Conservation (phyloP, 2,888 invertebrate genomes). For the Epistrophe eligans region DNA sequence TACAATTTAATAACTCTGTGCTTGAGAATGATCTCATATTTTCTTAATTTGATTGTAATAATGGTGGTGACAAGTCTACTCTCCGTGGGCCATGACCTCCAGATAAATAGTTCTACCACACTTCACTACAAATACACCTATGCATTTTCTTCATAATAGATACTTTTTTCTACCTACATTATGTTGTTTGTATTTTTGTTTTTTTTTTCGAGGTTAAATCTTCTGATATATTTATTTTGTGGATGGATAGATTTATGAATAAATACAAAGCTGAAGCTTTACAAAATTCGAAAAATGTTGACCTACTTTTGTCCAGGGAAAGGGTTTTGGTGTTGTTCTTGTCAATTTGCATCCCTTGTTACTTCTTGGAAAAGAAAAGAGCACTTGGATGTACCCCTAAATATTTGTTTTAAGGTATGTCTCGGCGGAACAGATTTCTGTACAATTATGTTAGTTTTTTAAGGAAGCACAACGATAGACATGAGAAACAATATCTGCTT, state of each 20-base stretch:
- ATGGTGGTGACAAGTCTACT: conserved; percentile 22
- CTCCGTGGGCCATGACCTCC: conserved; percentile 54
- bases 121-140: background rate
- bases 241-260: conserved; percentile 16
- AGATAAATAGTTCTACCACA: conserved; percentile 21
- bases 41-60: conserved; percentile 36
- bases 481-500: background rate
- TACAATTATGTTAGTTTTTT: background rate
- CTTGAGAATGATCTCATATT: too few species aligned
- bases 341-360: background rate
- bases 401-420: too few species aligned
- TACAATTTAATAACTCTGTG: too few species aligned
- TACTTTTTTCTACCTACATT: background rate
- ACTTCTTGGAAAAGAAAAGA: background rate
- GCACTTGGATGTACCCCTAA: too few species aligned
- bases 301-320: conserved; percentile 46
- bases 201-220: conserved; percentile 44
- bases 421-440: background rate
- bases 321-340: background rate
- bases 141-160: conserved; percentile 36
- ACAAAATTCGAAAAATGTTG: conserved; percentile 44
- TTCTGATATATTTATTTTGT: background rate
- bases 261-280: conserved; percentile 41
- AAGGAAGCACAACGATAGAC: background rate
- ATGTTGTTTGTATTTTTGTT: conserved; percentile 4